Percentiles rank a stretch among this genome's conserved stretches.
These are phyloP conservation scores for Ceuthmochares aereus DNA, from an alignment of 2,113 vertebrate species.

Conservation along the genomic window DNA sequence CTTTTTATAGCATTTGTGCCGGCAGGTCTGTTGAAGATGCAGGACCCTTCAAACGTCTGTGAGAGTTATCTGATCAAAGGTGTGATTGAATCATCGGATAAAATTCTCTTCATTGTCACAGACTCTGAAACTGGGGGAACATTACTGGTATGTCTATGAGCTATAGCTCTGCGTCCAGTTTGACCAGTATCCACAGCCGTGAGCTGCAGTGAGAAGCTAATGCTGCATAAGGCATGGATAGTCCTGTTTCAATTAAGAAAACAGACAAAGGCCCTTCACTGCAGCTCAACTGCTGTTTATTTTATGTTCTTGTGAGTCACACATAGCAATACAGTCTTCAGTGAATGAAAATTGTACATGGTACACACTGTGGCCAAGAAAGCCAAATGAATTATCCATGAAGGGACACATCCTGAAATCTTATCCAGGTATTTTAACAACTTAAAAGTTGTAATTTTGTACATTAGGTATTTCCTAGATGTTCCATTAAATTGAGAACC, in stretches of 20 bases:
- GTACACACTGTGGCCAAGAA: neutral
- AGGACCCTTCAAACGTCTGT: neutral
- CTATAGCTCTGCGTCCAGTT: neutral
- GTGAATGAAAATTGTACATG: neutral
- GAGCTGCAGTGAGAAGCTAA: neutral
- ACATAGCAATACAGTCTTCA: neutral
- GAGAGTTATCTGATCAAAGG: neutral
- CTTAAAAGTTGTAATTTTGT: constrained; percentile 1
- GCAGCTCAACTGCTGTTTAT: neutral
- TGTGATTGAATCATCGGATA: neutral
- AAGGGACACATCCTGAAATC: neutral
- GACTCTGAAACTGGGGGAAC: neutral
- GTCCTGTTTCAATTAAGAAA: neutral
- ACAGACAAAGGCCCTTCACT: neutral
- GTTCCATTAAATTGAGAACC: constrained; percentile 25
- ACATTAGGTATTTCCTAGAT: neutral
- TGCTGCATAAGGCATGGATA: neutral
- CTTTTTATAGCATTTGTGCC: neutral
- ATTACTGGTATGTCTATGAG: neutral
- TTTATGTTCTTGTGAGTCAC: neutral
- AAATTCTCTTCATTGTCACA: neutral
- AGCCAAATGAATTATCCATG: neutral
- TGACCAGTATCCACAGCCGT: neutral
- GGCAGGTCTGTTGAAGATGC: neutral
- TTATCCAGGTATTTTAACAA: neutral